Evolutionary conservation across 30 jellyfish, hydroid and myxozoan genomes (phyloP), one percentile per base, ranked within the genome.

Genomic region (Aurelia sp.): DNA sequence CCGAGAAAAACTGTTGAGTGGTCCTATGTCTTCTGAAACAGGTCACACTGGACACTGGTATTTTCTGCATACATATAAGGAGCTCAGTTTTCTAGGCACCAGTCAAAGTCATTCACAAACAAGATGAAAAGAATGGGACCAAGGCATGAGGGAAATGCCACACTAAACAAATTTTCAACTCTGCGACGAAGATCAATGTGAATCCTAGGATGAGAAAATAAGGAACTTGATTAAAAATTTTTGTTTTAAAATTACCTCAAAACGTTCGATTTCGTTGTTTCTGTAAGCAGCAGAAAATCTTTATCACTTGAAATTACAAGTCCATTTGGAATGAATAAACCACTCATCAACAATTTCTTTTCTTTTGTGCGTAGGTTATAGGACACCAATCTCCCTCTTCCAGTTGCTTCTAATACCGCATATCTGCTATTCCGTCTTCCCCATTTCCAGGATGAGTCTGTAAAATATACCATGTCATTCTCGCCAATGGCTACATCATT

Each of bases 401-500:
- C 97, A 84, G 96, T 94, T 6, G 96, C 97, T 70, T 91, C 97
- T 12, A 91, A 84, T 35, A 91, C 76, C 20, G 88, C 79, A 64
- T 82, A 91, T 40, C 96, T 69, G 73, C 71, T 73, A 33, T 76
- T 75, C 11, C 86, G 68, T 15, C 96, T 67, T 12, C 53, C 47
- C 96, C 98, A 85, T 50, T 82, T 86, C 96, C 96, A 91, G 63
- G 94, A 76, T 38, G 98, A 84, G 82, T 84, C 98, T 2, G 98
- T 91, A 75, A 91, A 91, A 79, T 85, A 91, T 11, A 85, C 64
- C 59, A 72, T 71, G 63, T 66, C 86, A 65, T 73, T 74, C 38
- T 91, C 79, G n/a, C 93, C 89, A 31, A 91, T 74, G 2, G 78
- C 68, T 2, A 91, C 83, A 41, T 84, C 94, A 59, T 84, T 91